Conservation (phyloP, 2,888 invertebrate genomes). For the Erpobdella octoculata region DNA sequence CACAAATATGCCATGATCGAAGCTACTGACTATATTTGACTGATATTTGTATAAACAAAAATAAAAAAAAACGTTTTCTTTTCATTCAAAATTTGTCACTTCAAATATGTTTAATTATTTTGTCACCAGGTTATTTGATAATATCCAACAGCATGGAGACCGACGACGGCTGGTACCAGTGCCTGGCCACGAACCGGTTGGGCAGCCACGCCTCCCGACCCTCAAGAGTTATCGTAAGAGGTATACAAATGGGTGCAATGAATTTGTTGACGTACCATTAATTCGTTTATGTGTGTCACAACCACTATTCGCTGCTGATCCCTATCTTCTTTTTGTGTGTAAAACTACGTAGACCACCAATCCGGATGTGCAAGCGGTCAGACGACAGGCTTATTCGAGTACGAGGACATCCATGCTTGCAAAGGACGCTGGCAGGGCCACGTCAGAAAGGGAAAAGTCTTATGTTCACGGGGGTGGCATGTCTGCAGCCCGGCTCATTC, state of each 20-base stretch:
- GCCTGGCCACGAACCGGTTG: slow-evolving; percentile 10
- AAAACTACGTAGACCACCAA: not conserved
- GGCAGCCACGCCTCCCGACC: not conserved
- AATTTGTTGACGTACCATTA: not conserved
- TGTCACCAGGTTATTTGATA: slow-evolving; percentile 6
- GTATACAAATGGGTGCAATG: not conserved
- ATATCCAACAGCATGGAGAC: slow-evolving; percentile 2
- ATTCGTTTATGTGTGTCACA: not conserved
- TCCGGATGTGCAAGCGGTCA: slow-evolving; percentile 6
- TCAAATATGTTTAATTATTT: not conserved
- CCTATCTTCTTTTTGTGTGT: not conserved
- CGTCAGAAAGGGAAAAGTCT: slow-evolving; percentile 42
- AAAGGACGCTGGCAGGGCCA: slow-evolving; percentile 48
- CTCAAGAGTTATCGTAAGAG: slow-evolving; percentile 10
- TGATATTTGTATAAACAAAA: no score
- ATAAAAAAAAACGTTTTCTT: no score
- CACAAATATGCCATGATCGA: no score
- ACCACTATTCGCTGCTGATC: not conserved
- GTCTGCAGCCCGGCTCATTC: slow-evolving; percentile 46
- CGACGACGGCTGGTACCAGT: slow-evolving; percentile 14
- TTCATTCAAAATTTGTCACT: no score
- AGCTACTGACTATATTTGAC: no score
- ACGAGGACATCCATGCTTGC: slow-evolving; percentile 24
- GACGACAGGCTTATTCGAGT: slow-evolving; percentile 8
- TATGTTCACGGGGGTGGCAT: slow-evolving; percentile 48